phyloP scores from a whole-genome alignment of 1,140 invertebrate species.

The Brachionus rubens region DNA sequence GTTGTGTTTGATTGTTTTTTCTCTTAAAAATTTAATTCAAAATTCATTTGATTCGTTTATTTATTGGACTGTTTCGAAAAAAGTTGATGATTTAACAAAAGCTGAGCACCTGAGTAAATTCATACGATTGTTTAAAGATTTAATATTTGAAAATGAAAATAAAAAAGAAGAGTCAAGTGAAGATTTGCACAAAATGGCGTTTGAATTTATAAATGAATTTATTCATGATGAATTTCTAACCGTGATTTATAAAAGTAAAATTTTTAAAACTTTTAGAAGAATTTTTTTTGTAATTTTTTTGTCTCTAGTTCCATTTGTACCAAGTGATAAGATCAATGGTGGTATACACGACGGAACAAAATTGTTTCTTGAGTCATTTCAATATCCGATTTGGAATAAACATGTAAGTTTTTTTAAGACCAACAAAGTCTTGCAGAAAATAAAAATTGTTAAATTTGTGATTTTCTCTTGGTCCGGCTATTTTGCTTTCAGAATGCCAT shows the following conservation, averaged over 20 bases:
- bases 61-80: background rate
- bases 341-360: background rate
- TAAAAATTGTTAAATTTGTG: no score
- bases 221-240: background rate
- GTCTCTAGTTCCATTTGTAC: background rate
- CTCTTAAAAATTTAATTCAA: background rate
- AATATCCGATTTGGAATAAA: constrained; percentile 45
- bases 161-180: background rate
- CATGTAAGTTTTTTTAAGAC: no score
- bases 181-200: background rate
- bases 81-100: background rate
- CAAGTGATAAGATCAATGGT: background rate
- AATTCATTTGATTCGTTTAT: constrained; percentile 2
- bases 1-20: background rate
- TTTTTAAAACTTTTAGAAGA: background rate
- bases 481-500: no score
- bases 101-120: background rate
- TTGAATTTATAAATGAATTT: background rate
- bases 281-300: background rate
- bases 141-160: background rate
- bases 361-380: constrained; percentile 20
- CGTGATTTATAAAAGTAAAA: background rate
- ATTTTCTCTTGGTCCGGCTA: no score
- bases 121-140: background rate
- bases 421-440: no score